Percentiles rank a stretch among this genome's conserved stretches.
Conservation (phyloP, 2,888 invertebrate genomes). For the Apodemia hepburni region DNA sequence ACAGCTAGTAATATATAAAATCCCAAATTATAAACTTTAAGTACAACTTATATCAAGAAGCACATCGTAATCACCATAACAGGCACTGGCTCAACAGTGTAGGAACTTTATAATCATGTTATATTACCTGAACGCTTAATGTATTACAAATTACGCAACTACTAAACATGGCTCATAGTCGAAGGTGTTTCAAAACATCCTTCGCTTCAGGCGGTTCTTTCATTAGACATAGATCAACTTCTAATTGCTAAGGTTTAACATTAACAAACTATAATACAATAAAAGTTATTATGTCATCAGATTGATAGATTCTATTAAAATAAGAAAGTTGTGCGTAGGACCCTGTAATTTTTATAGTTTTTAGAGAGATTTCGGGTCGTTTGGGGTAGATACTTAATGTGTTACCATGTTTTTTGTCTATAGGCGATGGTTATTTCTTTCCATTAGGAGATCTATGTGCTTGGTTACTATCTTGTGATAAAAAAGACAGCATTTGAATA, state of each 20-base stretch:
- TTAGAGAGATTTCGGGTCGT: no score
- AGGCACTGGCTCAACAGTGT: not conserved
- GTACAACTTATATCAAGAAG: no score
- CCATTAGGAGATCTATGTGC: no score
- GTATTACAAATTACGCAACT: constrained; percentile 1
- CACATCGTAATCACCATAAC: not conserved
- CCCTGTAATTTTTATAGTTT: no score
- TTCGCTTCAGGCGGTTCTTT: constrained; percentile 7
- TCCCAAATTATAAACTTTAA: no score
- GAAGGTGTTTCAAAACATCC: not conserved
- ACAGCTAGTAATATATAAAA: no score
- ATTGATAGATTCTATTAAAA: no score
- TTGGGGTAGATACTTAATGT: no score
- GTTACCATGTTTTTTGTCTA: no score
- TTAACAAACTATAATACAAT: not conserved
- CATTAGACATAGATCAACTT: not conserved
- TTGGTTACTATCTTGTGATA: no score
- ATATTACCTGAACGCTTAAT: constrained; percentile 3
- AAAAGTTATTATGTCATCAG: not conserved
- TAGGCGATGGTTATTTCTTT: no score
- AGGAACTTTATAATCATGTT: constrained; percentile 4
- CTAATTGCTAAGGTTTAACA: not conserved
- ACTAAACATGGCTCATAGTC: not conserved
- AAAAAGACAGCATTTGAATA: not conserved
- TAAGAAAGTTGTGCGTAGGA: no score